Evolutionary conservation across 2,113 vertebrate species (phyloP).

Genomic region (Sapayoa aenigma): DNA sequence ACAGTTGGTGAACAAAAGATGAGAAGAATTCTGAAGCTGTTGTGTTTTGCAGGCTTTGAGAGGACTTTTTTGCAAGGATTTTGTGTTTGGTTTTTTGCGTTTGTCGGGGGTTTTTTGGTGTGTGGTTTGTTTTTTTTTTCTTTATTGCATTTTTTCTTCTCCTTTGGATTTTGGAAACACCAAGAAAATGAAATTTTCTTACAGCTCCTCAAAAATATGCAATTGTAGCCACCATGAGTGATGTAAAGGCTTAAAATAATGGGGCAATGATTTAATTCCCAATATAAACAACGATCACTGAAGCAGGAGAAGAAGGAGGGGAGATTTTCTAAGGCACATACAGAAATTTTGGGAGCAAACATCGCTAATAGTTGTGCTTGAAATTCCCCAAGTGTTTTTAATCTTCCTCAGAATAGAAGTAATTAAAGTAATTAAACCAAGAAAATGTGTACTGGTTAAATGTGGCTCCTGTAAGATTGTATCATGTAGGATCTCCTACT

Average conservation of each 20-base stretch:
- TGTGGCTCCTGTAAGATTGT: neutral
- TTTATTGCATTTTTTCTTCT: neutral
- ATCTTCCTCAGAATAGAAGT: neutral
- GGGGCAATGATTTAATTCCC: neutral
- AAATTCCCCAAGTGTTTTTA: conserved; percentile 12
- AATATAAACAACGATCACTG: neutral
- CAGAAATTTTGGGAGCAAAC: neutral
- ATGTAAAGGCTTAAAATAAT: neutral
- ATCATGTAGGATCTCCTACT: neutral
- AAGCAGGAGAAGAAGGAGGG: neutral
- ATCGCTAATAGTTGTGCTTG: neutral
- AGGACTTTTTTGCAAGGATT: neutral
- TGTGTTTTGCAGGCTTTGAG: neutral
- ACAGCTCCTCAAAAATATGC: neutral
- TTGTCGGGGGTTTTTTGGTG: too few relatives aligned
- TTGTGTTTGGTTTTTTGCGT: neutral
- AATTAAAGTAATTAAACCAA: conserved; percentile 24
- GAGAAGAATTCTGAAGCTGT: neutral
- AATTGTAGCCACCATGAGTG: neutral
- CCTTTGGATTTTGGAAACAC: neutral
- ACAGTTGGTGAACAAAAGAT: conserved; percentile 19
- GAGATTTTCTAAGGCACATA: neutral
- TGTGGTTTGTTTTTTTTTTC: too few relatives aligned
- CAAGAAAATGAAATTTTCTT: neutral
- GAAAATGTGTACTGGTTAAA: neutral